These are phyloP conservation scores for Pachyramphus minor DNA, from an alignment of 2,113 vertebrate species.

Conservation along the genomic window DNA sequence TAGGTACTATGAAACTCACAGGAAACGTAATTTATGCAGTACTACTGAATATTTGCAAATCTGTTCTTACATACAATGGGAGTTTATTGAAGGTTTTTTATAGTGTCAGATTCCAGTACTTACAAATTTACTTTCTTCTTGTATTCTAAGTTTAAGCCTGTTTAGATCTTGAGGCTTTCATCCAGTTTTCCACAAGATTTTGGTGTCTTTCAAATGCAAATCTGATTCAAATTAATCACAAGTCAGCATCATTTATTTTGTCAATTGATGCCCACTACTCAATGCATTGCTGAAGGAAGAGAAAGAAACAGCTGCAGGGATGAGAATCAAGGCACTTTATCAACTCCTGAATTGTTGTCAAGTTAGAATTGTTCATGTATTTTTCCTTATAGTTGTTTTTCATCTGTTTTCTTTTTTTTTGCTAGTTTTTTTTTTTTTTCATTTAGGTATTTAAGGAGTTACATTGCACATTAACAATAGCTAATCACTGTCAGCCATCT, in stretches of 20 bases:
- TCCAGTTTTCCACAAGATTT: neutral
- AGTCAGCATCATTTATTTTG: constrained; percentile 8
- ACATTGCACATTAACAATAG: neutral
- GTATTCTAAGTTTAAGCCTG: neutral
- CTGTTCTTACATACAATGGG: neutral
- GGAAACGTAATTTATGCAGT: neutral
- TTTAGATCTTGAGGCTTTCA: neutral
- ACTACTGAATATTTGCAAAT: neutral
- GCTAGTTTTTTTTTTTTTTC: neutral
- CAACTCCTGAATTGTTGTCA: neutral
- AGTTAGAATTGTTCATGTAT: neutral
- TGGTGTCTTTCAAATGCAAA: constrained; percentile 36
- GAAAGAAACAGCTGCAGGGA: constrained; percentile 30
- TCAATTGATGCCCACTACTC: constrained; percentile 12
- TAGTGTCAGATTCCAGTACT: neutral
- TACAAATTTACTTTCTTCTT: neutral
- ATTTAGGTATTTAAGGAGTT: neutral
- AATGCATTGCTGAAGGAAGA: neutral
- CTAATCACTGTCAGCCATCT: neutral
- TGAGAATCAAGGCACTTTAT: neutral
- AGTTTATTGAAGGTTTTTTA: neutral
- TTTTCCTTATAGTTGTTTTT: neutral
- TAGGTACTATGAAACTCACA: neutral
- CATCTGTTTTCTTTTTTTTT: neutral
- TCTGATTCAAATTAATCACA: constrained; percentile 38